phyloP scores from a whole-genome alignment of 2,797 vertebrate species.

The Borostomias antarcticus region DNA sequence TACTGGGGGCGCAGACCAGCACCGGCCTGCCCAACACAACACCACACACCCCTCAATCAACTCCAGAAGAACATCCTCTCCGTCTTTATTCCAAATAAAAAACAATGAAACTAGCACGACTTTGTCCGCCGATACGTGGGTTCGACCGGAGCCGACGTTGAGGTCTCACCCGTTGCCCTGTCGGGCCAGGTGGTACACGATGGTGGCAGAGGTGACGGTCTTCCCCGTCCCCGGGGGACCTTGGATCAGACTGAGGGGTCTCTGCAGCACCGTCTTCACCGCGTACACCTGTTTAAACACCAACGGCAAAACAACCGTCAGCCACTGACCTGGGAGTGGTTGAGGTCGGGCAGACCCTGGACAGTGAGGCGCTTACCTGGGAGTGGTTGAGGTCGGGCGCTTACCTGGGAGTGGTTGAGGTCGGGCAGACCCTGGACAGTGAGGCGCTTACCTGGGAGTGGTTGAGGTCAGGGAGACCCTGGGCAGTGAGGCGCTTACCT shows the following conservation, averaged over 20 bases:
- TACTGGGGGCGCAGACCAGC: slow-evolving; percentile 96
- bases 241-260: slow-evolving; percentile 97
- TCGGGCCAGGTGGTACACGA: slow-evolving; percentile 96
- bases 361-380: slow-evolving; percentile 76
- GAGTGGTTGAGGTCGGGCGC: too few relatives aligned
- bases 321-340: slow-evolving; percentile 62
- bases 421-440: too few relatives aligned
- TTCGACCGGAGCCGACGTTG: too few relatives aligned
- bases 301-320: neutral
- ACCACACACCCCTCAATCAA: neutral
- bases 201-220: slow-evolving; percentile 96
- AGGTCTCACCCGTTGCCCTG: slow-evolving; percentile 93
- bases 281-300: slow-evolving; percentile 70
- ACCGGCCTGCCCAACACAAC: slow-evolving; percentile 81
- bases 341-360: slow-evolving; percentile 94
- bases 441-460: too few relatives aligned
- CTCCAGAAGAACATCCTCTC: too few relatives aligned
- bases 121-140: too few relatives aligned
- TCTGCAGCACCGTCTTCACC: slow-evolving; percentile 95
- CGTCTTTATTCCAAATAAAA: neutral
- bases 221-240: slow-evolving; percentile 97
- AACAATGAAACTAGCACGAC: too few relatives aligned
- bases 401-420: too few relatives aligned
- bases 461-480: slow-evolving; percentile 88
- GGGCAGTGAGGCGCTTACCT: neutral